Percentiles rank a stretch among this genome's conserved stretches.
These are phyloP conservation scores for Camponotus fellah DNA, from an alignment of 2,888 invertebrate species.

Conservation along the genomic window DNA sequence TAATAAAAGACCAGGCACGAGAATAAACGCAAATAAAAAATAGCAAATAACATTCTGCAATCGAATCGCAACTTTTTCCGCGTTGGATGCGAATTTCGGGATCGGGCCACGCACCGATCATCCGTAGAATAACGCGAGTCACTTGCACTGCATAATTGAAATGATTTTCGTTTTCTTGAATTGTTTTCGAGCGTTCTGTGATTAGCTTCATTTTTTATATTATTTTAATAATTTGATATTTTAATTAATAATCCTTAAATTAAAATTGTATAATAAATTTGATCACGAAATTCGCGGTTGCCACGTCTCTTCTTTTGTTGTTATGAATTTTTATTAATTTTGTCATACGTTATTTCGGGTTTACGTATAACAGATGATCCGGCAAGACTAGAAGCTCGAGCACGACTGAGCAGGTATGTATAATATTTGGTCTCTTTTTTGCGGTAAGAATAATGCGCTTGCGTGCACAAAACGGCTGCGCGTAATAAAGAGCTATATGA, in stretches of 20 bases:
- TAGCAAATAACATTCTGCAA: conserved; percentile 56
- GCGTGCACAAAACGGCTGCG: conserved; percentile 34
- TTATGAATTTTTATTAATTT: not conserved
- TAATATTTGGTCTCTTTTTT: not conserved
- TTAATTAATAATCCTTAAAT: not conserved
- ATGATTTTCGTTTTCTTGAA: not conserved
- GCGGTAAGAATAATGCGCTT: conserved; percentile 10
- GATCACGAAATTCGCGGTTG: not conserved
- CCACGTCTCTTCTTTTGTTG: not conserved
- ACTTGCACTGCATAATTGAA: conserved; percentile 28
- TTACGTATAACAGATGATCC: not conserved
- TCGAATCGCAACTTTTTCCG: conserved; percentile 1
- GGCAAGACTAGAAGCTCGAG: not conserved
- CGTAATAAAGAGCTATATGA: not conserved
- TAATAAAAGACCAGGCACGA: conserved; percentile 68
- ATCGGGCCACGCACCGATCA: conserved; percentile 73
- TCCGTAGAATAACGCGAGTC: not conserved
- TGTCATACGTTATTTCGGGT: not conserved
- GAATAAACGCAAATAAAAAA: conserved; percentile 62
- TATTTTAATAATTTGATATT: not conserved
- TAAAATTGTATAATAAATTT: not conserved
- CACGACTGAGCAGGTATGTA: conserved; percentile 18
- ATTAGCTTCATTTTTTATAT: not conserved
- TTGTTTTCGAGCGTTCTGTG: not conserved
- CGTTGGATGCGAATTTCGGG: not conserved